Conservation (phyloP, 2,797 vertebrate species). For the Melanotaenia parkinsoni region DNA sequence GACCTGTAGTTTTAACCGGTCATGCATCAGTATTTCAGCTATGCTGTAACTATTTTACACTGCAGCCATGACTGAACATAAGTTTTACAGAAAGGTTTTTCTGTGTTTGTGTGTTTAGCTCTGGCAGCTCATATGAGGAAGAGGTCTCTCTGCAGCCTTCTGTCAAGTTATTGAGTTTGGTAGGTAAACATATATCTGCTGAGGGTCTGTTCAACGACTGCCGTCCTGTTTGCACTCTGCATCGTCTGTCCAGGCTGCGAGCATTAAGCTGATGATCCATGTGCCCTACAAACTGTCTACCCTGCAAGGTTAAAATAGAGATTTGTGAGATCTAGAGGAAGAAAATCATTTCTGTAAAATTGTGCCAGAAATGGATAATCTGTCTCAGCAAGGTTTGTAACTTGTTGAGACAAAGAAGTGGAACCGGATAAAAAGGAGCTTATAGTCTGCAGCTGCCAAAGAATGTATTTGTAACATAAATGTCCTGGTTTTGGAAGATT, state of each 20-base stretch:
- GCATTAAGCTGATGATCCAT: conserved; percentile 67
- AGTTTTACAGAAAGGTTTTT: not conserved
- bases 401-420: conserved; percentile 63
- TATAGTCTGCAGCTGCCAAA: conserved; percentile 65
- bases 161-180: conserved; percentile 41
- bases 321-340: not conserved
- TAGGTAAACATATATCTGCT: conserved; percentile 64
- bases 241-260: conserved; percentile 69
- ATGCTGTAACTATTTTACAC: not conserved
- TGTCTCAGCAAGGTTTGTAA: conserved; percentile 20
- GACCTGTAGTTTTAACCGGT: not conserved
- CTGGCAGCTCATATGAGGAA: not conserved
- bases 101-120: not conserved
- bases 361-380: not conserved
- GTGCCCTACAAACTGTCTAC: conserved; percentile 24
- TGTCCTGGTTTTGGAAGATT: conserved; percentile 55
- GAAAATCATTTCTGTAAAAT: not conserved
- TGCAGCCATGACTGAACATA: not conserved
- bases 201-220: conserved; percentile 64
- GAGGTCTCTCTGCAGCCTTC: conserved; percentile 8
- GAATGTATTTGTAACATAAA: conserved; percentile 76
- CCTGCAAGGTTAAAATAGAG: not conserved
- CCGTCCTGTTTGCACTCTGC: conserved; percentile 73
- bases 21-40: not conserved
- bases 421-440: conserved; percentile 72